phyloP scores from a whole-genome alignment of 2,113 vertebrate species.

The Hipposideros armiger region DNA sequence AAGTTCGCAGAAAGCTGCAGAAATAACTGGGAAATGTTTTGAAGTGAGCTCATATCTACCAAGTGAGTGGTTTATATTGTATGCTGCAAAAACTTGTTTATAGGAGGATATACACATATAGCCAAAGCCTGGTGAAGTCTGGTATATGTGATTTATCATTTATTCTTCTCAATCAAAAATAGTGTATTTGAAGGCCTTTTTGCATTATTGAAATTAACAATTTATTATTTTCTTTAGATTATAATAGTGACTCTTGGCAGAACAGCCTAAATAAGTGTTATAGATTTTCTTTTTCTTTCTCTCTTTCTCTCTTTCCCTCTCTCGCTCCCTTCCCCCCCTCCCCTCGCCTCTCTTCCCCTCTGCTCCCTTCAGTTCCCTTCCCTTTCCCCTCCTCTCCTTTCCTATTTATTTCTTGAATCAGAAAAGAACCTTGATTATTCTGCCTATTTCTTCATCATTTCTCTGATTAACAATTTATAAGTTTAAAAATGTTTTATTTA shows the following conservation, averaged over 20 bases:
- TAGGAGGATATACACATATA: no score
- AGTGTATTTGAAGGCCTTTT: constrained; percentile 8
- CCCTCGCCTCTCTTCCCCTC: no score
- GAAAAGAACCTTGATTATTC: neutral
- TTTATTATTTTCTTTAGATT: constrained; percentile 20
- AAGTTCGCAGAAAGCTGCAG: neutral
- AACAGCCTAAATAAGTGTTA: no score
- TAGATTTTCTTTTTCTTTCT: neutral
- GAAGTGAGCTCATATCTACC: neutral
- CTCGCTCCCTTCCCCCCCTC: accelerated
- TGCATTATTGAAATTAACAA: neutral
- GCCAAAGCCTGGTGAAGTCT: neutral
- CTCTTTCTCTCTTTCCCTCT: accelerated
- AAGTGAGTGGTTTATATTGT: accelerated
- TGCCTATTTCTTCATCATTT: neutral
- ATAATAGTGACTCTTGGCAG: neutral
- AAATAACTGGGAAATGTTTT: no score
- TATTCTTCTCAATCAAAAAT: neutral
- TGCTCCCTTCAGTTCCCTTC: no score
- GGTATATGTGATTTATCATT: neutral
- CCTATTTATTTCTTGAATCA: neutral
- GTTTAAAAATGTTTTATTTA: neutral
- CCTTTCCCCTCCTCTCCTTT: neutral
- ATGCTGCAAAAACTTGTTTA: accelerated
- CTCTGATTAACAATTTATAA: neutral